Evolutionary conservation across 2,888 invertebrate genomes (phyloP), one percentile per base, ranked within the genome.

Genomic region (Steromphala cineraria): DNA sequence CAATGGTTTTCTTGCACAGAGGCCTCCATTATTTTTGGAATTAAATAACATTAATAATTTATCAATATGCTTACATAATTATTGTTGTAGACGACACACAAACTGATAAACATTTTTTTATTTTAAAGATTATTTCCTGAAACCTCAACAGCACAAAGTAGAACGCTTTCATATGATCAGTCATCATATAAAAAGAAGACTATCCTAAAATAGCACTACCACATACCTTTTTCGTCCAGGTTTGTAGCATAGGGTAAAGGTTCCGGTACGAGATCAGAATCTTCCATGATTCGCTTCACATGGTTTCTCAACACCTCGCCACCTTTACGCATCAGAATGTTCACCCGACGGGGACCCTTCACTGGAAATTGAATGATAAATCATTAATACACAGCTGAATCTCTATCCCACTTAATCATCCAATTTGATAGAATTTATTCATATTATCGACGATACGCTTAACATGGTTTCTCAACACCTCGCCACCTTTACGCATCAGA

Each of bases 321-420:
- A 15, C 92, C 92, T 80, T 89, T 76, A 74, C 87, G 86, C 87
- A 92, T 87, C 52, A 92, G 81, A 17, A 92, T 86, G 71, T 91
- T 89, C 5, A 92, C 89, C 24, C 92, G 84, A 81, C 88, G 80
- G 19, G 85, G 81, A 4, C 91, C 91, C 8, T 82, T 87, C 62
- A 92, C 91, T 91, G 81, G 8, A 88, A n/a, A n/a, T n/a, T n/a
- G n/a, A n/a, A 92, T 86, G 8, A 92, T 13, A 1, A 46, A 46
- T 46, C 8, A 46, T 46, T 46, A 8, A 46, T 13, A 46, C 7
- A 8, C 13, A 13, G 1, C 10, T 10, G 13, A 1, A 8, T 46
- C 5, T 5, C 13, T 46, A 5, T 46, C 8, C 13, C 5, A 46
- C 46, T 46, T 46, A 46, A 36, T 36, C 36, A 36, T 36, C 36